These are phyloP conservation scores for Oscheius sp. DNA, from an alignment of 2,888 invertebrate genomes.

Conservation along the genomic window DNA sequence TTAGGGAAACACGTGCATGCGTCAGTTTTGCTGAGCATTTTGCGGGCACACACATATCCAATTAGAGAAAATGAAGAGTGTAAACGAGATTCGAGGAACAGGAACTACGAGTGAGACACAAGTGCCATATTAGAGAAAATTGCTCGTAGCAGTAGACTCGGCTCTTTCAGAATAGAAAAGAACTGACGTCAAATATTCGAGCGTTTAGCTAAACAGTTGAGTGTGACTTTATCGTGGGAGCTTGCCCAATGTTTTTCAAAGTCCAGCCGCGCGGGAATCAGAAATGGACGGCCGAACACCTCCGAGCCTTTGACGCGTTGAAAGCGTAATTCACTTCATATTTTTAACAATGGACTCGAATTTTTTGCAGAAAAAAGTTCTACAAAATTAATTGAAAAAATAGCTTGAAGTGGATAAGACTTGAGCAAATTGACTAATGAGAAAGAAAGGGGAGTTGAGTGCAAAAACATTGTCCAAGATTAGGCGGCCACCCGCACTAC, in stretches of 20 bases:
- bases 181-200: neutral
- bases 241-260: neutral
- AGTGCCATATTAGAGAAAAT: constrained; percentile 22
- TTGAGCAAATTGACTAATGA: too few species aligned
- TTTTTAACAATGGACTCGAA: too few species aligned
- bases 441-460: too few species aligned
- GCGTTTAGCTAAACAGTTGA: neutral
- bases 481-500: too few species aligned
- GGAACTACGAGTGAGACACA: neutral
- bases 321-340: too few species aligned
- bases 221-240: constrained; percentile 2
- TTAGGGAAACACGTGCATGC: neutral
- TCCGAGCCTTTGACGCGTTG: too few species aligned
- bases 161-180: neutral
- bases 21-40: constrained; percentile 2
- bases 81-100: neutral
- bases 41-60: constrained; percentile 4
- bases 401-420: too few species aligned
- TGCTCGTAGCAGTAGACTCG: neutral
- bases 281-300: neutral
- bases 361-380: too few species aligned
- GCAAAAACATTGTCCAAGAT: too few species aligned
- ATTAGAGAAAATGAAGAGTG: constrained; percentile 10
- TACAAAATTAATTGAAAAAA: too few species aligned
- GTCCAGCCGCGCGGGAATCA: neutral